phyloP scores from a whole-genome alignment of 1,140 invertebrate genomes.

The Polypedilum vanderplanki region DNA sequence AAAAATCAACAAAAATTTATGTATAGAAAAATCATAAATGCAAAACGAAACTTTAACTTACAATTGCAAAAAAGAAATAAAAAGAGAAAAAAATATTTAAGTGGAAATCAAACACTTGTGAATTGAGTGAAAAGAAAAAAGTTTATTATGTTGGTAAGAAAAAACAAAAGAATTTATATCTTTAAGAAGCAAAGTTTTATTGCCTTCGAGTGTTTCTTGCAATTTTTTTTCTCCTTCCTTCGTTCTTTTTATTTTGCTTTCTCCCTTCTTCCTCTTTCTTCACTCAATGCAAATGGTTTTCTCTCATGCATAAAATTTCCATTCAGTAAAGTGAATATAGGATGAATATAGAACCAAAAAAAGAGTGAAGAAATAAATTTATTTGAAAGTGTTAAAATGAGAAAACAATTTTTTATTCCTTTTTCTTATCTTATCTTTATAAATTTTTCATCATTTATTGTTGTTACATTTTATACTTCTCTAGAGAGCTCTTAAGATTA shows the following conservation, averaged over 20 bases:
- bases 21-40: background rate
- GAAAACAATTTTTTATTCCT: background rate
- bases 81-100: constrained; percentile 17
- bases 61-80: background rate
- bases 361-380: background rate
- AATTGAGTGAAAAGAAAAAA: background rate
- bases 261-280: background rate
- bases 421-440: background rate
- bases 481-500: too few relatives aligned
- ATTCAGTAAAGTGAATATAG: background rate
- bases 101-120: background rate
- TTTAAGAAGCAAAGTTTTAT: constrained; percentile 13
- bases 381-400: background rate
- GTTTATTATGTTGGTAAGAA: background rate
- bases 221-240: background rate
- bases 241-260: background rate
- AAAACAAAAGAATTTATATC: background rate
- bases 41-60: background rate
- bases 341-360: background rate
- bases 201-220: background rate
- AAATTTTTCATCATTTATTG: too few relatives aligned
- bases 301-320: constrained; percentile 2
- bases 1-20: background rate
- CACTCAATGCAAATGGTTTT: background rate
- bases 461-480: too few relatives aligned